A percentile compares a stretch with the other conserved stretches of the same genome.
phyloP scores from a whole-genome alignment of 2,113 vertebrate genomes.

The Callorhinus ursinus region DNA sequence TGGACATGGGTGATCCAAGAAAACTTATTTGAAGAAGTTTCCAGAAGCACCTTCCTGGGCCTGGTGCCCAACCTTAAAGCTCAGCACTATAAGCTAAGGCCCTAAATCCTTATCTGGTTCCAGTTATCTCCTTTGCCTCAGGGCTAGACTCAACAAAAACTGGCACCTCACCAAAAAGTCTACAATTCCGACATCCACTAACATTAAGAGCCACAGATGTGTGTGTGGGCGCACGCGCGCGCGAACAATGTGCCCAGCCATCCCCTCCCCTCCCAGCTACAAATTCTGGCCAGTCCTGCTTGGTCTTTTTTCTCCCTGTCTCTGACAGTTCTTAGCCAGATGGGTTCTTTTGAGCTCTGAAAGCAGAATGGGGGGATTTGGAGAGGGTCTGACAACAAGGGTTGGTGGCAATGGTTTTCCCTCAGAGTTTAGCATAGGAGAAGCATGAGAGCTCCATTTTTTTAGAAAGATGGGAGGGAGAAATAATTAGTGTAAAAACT shows the following conservation, averaged over 20 bases:
- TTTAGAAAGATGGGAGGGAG: background rate
- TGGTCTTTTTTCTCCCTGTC: background rate
- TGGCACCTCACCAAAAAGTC: background rate
- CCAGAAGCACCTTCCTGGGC: background rate
- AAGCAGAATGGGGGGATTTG: background rate
- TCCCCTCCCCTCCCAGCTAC: background rate
- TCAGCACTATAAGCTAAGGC: background rate
- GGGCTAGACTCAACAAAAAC: background rate
- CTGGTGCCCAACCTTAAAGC: background rate
- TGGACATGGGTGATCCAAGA: background rate
- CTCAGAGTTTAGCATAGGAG: background rate
- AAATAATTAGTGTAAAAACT: background rate
- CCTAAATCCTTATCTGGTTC: background rate
- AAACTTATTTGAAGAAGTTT: slow-evolving; percentile 6
- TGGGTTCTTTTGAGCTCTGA: background rate
- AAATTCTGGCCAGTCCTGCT: background rate
- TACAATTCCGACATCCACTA: background rate
- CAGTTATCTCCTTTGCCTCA: background rate
- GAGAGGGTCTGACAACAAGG: background rate
- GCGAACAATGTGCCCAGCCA: background rate
- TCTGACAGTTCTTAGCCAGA: background rate
- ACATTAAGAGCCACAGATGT: background rate
- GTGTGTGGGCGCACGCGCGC: background rate
- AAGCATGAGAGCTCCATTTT: background rate
- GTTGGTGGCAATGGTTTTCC: background rate